phyloP scores from a whole-genome alignment of 92 coral and sea anemone species.

The Nematostella vectensis region DNA sequence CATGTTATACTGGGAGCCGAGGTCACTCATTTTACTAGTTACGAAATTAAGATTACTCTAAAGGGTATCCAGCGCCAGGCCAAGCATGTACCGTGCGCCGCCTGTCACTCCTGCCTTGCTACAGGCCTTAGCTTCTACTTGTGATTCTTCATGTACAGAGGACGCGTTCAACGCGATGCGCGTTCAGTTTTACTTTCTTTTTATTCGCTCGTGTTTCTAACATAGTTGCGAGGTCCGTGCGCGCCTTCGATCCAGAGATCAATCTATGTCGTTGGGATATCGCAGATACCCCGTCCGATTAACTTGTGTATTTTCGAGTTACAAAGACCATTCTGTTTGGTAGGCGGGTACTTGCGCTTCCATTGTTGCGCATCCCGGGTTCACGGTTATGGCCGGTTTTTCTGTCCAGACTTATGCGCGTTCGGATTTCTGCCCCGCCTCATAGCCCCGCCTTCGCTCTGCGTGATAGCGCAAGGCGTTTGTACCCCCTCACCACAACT shows the following conservation, averaged over 20 bases:
- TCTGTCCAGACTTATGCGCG: neutral
- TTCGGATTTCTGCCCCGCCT: neutral
- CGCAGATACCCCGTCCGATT: neutral
- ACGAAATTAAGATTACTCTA: slow-evolving; percentile 15
- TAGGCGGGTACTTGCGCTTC: neutral
- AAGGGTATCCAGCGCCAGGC: slow-evolving; percentile 14
- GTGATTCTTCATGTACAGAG: neutral
- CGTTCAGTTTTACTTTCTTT: slow-evolving; percentile 7
- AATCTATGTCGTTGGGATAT: neutral
- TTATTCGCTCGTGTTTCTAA: neutral
- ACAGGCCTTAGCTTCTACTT: neutral
- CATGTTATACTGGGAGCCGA: slow-evolving; percentile 20
- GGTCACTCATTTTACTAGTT: slow-evolving; percentile 1
- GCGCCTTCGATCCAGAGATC: neutral
- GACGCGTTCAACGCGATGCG: neutral
- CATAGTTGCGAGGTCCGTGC: neutral
- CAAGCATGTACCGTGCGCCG: neutral
- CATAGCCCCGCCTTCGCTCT: neutral
- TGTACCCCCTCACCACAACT: neutral
- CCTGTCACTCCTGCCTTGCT: neutral
- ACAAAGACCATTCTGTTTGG: neutral
- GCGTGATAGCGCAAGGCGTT: neutral
- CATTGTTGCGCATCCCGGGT: neutral
- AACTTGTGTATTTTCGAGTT: neutral
- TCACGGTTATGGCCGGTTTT: neutral